Base-by-base conservation (phyloP, 2,113 vertebrate genomes). In the Cardinalis cardinalis region DNA sequence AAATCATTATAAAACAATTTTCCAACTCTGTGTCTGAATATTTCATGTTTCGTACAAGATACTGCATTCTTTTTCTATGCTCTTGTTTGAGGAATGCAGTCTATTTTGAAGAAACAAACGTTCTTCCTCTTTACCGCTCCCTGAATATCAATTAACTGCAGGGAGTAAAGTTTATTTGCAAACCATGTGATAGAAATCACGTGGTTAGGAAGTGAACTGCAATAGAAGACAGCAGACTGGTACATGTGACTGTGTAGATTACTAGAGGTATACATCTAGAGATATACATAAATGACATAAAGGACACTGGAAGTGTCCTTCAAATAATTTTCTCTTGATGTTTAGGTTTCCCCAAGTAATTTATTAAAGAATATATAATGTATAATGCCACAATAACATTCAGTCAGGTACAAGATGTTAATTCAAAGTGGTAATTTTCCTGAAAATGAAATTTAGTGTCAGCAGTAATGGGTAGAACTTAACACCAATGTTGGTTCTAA, bases 231-330 rank as follows among this genome's bases (percentile, higher is more conserved):
- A 63, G 8, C 28, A 38, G 36, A 90, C 68, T 34, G 23, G 12
- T 29, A 23, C 1, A 1, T 60, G 8, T 24, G 24, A 38, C n/a
- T 46, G 15, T 0, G 0, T 18, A 36, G 15, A 7, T 34, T 68
- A 16, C 9, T 55, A 13, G 7, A 59, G 46, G 38, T 11, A 12
- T 44, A 32, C 11, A 40, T 40, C 9, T 55, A 13, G 7, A 59
- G 44, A 34, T 11, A 12, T 44, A 32, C 11, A 40, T 40, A 40
- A 40, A 14, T 40, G 40, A 15, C 40, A 53, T 29, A 68, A 90
- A 71, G 1, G 1, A 46, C 41, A 75, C 2, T 36, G 9, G 11
- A 74, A 70, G 3, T 18, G 10, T 63, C 3, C 19, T 82, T 85
- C n/a, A 77, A 65, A 58, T 58, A 40, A 41, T 75, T 86, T 88